Evolutionary conservation across 2,888 invertebrate genomes (phyloP).

Genomic region (Melanostoma mellinum): DNA sequence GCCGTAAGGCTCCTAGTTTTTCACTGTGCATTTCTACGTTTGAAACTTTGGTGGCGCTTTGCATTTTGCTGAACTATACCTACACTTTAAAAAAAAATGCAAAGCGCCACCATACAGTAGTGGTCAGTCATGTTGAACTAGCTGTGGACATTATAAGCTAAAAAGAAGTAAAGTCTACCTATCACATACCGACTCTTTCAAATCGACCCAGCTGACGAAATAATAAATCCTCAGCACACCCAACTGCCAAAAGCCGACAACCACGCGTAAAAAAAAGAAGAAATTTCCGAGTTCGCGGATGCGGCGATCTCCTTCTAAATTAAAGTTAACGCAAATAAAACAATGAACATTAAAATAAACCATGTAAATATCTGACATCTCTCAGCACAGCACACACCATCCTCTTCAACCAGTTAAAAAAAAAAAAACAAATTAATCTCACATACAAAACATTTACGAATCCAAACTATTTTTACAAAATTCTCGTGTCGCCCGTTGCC

Average conservation of each 20-base stretch:
- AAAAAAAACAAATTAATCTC: constrained; percentile 19
- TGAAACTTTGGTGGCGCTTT: too few relatives aligned
- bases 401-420: constrained; percentile 37
- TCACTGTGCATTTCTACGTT: too few relatives aligned
- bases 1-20: too few relatives aligned
- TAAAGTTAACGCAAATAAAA: constrained; percentile 48
- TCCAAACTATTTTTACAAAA: constrained; percentile 62
- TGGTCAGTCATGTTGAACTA: too few relatives aligned
- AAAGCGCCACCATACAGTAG: too few relatives aligned
- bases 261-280: background rate
- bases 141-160: too few relatives aligned
- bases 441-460: constrained; percentile 30
- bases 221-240: constrained; percentile 30
- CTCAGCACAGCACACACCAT: constrained; percentile 25
- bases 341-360: constrained; percentile 47
- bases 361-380: constrained; percentile 46
- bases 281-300: constrained; percentile 24
- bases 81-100: too few relatives aligned
- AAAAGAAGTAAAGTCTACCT: too few relatives aligned
- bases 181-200: too few relatives aligned
- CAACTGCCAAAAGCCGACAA: constrained; percentile 26
- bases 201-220: background rate
- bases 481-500: constrained; percentile 42
- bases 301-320: constrained; percentile 35
- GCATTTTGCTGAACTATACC: too few relatives aligned